A percentile compares a stretch with the other conserved stretches of the same genome.
phyloP scores from a whole-genome alignment of 2,888 invertebrate genomes.

The Globia sparganii region DNA sequence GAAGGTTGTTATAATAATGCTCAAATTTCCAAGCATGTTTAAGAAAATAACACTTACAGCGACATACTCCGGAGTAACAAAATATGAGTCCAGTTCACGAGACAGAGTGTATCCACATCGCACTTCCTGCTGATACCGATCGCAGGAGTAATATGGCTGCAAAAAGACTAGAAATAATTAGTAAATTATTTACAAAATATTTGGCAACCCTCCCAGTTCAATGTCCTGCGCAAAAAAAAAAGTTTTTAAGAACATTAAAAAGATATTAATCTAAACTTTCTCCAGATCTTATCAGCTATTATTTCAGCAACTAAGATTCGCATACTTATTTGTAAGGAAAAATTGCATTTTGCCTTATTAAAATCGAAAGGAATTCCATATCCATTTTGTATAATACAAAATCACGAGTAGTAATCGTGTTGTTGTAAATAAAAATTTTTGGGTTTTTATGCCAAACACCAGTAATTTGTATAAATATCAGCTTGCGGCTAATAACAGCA shows the following conservation, averaged over 20 bases:
- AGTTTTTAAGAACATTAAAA: neutral
- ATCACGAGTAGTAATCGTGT: no score
- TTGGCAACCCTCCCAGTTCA: constrained; percentile 33
- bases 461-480: neutral
- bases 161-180: constrained; percentile 36
- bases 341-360: neutral
- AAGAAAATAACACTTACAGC: constrained; percentile 19
- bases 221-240: neutral
- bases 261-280: constrained; percentile 1
- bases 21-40: no score
- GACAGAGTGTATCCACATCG: constrained; percentile 72
- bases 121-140: constrained; percentile 84
- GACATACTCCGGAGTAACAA: constrained; percentile 70
- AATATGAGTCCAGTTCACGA: constrained; percentile 74
- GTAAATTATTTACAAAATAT: neutral
- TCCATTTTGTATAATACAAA: neutral
- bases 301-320: neutral
- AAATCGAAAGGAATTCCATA: neutral
- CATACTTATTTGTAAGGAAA: neutral
- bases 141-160: constrained; percentile 88
- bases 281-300: neutral
- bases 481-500: no score
- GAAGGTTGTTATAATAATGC: no score
- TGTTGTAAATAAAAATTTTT: no score
- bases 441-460: neutral